Evolutionary conservation across 2,797 vertebrate genomes (phyloP).

Genomic region (Pelobates cultripes): DNA sequence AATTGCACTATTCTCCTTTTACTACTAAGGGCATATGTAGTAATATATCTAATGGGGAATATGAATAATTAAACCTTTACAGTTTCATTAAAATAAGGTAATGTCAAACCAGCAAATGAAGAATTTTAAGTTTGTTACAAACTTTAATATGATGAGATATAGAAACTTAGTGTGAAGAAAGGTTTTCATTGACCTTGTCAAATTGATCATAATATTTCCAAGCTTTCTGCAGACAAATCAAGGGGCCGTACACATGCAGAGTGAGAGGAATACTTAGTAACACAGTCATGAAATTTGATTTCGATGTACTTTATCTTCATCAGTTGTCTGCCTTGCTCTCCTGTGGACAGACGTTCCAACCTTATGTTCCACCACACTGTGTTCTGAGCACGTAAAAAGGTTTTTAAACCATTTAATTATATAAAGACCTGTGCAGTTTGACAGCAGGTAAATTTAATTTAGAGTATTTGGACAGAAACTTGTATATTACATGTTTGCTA

Average conservation of each 20-base stretch:
- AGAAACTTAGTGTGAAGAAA: background rate
- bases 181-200: background rate
- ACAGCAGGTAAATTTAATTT: slow-evolving; percentile 22
- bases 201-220: background rate
- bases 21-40: too few relatives aligned
- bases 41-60: too few relatives aligned
- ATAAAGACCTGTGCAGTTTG: slow-evolving; percentile 14
- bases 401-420: slow-evolving; percentile 23
- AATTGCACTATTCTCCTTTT: too few relatives aligned
- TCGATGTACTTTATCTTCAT: slow-evolving; percentile 11
- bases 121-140: background rate
- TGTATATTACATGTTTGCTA: too few relatives aligned
- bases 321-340: slow-evolving; percentile 9
- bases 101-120: background rate
- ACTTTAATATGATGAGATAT: background rate
- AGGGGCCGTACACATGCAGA: background rate
- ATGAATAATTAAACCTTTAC: background rate
- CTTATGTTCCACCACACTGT: slow-evolving; percentile 13
- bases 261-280: background rate
- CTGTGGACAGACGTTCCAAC: slow-evolving; percentile 31
- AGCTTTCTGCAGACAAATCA: background rate
- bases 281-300: slow-evolving; percentile 12
- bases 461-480: background rate
- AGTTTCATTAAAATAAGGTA: background rate
- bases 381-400: slow-evolving; percentile 13